phyloP scores from a whole-genome alignment of 2,888 invertebrate genomes.

The Cheiracanthium punctorium region DNA sequence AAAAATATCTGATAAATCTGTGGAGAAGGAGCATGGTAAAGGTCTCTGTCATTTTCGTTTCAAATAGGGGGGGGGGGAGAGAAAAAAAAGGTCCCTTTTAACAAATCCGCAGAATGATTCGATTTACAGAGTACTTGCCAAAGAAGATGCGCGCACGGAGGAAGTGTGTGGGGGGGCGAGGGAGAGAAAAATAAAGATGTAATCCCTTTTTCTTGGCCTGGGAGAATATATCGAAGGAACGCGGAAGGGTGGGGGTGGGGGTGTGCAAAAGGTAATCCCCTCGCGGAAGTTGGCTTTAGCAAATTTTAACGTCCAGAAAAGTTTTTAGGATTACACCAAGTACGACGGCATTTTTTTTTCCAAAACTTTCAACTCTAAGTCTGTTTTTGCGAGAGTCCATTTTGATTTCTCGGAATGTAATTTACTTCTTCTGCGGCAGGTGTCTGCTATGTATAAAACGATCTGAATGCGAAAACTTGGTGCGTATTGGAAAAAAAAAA shows the following conservation, averaged over 20 bases:
- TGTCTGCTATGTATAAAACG: too few species aligned
- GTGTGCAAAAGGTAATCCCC: background rate
- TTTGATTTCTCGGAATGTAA: background rate
- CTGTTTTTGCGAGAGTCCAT: background rate
- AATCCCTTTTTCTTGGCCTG: background rate
- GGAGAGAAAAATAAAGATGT: background rate
- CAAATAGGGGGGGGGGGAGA: background rate
- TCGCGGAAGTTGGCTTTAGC: background rate
- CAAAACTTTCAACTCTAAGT: background rate
- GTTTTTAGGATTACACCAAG: background rate
- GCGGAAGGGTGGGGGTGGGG: background rate
- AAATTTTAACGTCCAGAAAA: conserved; percentile 13
- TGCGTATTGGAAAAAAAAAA: too few species aligned
- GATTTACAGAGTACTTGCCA: conserved; percentile 11
- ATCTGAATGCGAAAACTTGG: too few species aligned
- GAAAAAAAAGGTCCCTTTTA: background rate
- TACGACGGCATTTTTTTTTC: background rate
- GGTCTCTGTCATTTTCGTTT: background rate
- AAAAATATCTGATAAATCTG: background rate
- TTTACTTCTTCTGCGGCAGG: background rate
- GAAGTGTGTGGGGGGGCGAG: background rate
- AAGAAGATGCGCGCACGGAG: background rate
- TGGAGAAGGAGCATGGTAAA: background rate
- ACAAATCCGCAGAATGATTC: conserved; percentile 1
- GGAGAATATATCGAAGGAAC: too few species aligned